Evolutionary conservation across 37 sponge, comb jelly and placozoan genomes (phyloP), one percentile per base, ranked within the genome.

Genomic region (Aplysina aerophoba): DNA sequence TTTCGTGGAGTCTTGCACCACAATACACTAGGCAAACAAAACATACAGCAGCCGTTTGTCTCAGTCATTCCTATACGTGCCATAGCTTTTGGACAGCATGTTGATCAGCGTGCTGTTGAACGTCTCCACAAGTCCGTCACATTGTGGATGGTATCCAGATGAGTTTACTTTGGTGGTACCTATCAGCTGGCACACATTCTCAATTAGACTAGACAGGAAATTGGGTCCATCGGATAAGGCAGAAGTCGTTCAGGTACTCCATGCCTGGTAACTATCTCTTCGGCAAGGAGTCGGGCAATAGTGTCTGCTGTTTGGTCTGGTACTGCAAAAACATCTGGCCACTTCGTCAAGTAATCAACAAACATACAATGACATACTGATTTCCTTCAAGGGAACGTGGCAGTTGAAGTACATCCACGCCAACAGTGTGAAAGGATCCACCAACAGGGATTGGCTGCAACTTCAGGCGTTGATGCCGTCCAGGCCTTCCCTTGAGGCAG

Each of bases 321-420:
- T 27, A 87, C 55, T 4, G 85, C 87, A 83, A 86, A 92, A 6
- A 73, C 92, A 74, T 92, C 93, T 30, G 89, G 84, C 93, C 93
- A 92, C 38, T 89, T 88, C 1, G 93, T 89, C 27, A 92, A 54
- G 36, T 92, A 92, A 37, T 92, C 89, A 81, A 89, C 85, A 75
- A 88, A 92, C 0, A n/a, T 12, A 89, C 93, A 58, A 81, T 80
- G 20, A 80, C 80, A 44, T 88, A 92, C 24, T 55, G 57, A 59
- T 87, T 87, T 0, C 86, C 73, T 27, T 30, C 17, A 22, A 39
- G 17, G 25, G 92, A 85, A 54, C 54, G 77, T 0, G 87, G 89
- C 5, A 89, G 66, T 50, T 89, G 84, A 15, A 82, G 53, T 2
- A 91, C 80, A 79, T 91, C 92, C 8, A 85, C 87, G 1, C 81